These are phyloP conservation scores for Rhodinocichla rosea DNA, from an alignment of 2,113 vertebrate genomes.

Conservation along the genomic window DNA sequence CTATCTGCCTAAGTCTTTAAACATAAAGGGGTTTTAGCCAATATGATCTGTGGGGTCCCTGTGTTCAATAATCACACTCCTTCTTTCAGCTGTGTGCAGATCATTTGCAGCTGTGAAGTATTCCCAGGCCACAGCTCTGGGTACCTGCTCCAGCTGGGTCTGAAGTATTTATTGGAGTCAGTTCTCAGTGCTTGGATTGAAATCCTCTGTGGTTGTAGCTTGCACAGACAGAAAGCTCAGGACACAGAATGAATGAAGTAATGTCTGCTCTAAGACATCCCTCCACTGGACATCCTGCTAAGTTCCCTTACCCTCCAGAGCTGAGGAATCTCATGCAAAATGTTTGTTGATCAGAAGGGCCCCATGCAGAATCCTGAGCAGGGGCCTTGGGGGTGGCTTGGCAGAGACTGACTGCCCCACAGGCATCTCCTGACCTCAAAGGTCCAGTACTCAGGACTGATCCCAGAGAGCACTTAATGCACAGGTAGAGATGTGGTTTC, in stretches of 20 bases:
- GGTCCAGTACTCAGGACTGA: not conserved
- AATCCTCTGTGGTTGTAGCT: not conserved
- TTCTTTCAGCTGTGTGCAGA: not conserved
- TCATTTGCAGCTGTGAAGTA: not conserved
- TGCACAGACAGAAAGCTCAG: not conserved
- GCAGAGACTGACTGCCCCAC: not conserved
- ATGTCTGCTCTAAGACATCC: not conserved
- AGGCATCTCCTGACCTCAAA: not conserved
- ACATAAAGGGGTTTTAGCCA: not conserved
- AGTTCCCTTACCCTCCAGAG: not conserved
- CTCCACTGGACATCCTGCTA: not conserved
- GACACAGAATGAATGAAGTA: not conserved
- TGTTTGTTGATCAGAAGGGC: not conserved
- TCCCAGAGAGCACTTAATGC: not conserved
- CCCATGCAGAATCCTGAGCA: not conserved
- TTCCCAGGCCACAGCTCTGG: not conserved
- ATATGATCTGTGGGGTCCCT: not conserved
- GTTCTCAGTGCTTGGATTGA: not conserved
- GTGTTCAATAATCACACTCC: not conserved
- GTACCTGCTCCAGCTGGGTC: not conserved
- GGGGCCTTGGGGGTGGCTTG: accelerated
- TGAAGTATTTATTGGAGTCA: not conserved
- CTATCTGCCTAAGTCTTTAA: not conserved
- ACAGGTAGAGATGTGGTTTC: not conserved
- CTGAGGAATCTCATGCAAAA: not conserved